Conservation (phyloP, 2,888 invertebrate genomes). For the Julus scanicus region DNA sequence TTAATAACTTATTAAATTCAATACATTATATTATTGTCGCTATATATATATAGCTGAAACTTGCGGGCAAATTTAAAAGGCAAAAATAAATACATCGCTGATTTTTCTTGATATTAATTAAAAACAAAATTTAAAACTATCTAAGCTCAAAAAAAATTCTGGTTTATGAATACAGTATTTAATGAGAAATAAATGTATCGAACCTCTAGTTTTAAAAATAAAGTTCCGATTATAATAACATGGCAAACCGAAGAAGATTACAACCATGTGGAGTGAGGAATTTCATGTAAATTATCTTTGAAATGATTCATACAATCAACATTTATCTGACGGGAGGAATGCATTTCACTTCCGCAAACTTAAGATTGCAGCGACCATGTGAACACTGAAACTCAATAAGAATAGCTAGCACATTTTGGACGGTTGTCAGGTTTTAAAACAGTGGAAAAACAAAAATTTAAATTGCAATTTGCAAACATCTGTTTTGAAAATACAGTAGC, state of each 20-base stretch:
- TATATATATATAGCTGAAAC: too few relatives aligned
- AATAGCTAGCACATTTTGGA: neutral
- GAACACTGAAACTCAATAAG: too few relatives aligned
- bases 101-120: too few relatives aligned
- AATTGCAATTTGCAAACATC: neutral
- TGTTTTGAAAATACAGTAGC: neutral
- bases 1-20: too few relatives aligned
- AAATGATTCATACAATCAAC: conserved; percentile 17
- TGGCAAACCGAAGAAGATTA: neutral
- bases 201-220: too few relatives aligned
- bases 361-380: neutral
- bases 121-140: too few relatives aligned
- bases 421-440: neutral
- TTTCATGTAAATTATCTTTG: neutral
- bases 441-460: neutral
- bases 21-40: too few relatives aligned
- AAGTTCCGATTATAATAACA: neutral
- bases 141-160: too few relatives aligned
- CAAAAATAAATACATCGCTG: too few relatives aligned
- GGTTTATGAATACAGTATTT: too few relatives aligned
- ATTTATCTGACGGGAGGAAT: neutral
- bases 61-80: too few relatives aligned
- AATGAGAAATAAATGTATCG: too few relatives aligned
- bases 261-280: neutral
- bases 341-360: neutral